phyloP scores from a whole-genome alignment of 2,888 invertebrate species.

The Platycheirus albimanus region DNA sequence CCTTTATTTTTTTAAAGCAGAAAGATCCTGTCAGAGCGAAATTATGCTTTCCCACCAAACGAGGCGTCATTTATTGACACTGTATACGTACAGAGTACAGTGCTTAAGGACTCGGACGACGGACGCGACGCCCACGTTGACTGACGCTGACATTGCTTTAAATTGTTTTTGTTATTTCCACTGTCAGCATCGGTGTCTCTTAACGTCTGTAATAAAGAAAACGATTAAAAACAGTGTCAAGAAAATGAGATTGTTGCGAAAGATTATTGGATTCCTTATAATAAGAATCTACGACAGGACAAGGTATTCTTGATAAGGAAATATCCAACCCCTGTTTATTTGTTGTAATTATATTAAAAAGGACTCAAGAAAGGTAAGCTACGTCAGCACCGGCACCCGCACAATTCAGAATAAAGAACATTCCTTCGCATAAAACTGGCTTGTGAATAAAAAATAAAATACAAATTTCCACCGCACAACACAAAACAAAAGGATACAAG shows the following conservation, averaged over 20 bases:
- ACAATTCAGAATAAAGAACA: conserved; percentile 7
- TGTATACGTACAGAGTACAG: too few species aligned
- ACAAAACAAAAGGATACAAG: conserved; percentile 29
- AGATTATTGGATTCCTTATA: conserved; percentile 96
- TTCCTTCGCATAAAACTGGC: background rate
- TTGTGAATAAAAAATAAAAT: conserved; percentile 15
- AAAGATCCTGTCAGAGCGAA: too few species aligned
- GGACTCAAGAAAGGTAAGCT: conserved; percentile 2
- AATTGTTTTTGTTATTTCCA: too few species aligned
- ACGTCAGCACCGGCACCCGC: too few species aligned
- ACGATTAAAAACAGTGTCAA: conserved; percentile 88
- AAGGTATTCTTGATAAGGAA: conserved; percentile 90
- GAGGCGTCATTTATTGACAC: too few species aligned
- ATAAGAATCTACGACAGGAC: conserved; percentile 91
- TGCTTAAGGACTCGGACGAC: too few species aligned
- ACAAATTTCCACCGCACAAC: conserved; percentile 9
- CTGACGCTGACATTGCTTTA: too few species aligned
- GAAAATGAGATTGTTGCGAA: conserved; percentile 94
- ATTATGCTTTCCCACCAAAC: too few species aligned
- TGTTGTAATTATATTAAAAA: background rate
- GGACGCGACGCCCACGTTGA: too few species aligned
- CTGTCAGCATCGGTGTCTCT: too few species aligned
- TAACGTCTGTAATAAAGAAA: conserved; percentile 87
- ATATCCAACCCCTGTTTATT: conserved; percentile 86
- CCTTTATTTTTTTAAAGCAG: too few species aligned